A percentile compares a stretch with the other conserved stretches of the same genome.
Evolutionary conservation across 2,888 invertebrate species (phyloP).

Genomic region (Hecatera dysodea): DNA sequence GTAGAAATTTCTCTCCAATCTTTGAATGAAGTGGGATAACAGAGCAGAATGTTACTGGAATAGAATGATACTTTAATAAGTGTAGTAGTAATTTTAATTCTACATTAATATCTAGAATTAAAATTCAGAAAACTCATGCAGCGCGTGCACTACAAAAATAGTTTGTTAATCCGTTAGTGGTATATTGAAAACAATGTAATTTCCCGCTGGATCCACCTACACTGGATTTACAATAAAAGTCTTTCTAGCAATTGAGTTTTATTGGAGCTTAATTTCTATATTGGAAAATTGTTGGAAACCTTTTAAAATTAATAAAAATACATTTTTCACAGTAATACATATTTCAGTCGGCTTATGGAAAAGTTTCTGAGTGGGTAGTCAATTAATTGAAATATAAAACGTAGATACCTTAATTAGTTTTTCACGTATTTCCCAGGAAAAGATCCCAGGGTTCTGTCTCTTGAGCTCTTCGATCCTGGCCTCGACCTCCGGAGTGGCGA

Average conservation of each 20-base stretch:
- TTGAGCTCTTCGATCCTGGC: conserved; percentile 97
- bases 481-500: conserved; percentile 98
- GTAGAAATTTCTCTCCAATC: not conserved
- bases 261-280: not conserved
- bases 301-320: not conserved
- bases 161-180: conserved; percentile 10
- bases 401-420: conserved; percentile 94
- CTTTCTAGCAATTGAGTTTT: not conserved
- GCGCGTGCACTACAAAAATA: conserved; percentile 15
- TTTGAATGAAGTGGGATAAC: conserved; percentile 31
- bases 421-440: conserved; percentile 98
- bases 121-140: not conserved
- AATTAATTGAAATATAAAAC: not conserved
- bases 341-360: not conserved
- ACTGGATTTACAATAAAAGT: conserved; percentile 3
- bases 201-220: not conserved
- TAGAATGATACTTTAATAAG: no score
- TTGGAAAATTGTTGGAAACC: not conserved
- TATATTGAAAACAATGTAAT: not conserved
- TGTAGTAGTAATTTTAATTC: no score
- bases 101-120: conserved; percentile 1
- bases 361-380: not conserved
- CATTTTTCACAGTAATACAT: not conserved
- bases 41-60: conserved; percentile 17
- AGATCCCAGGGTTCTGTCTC: conserved; percentile 97